Percentiles rank a stretch among this genome's conserved stretches.
Conservation (phyloP, 2,888 invertebrate genomes). For the Uloborus plumipes region DNA sequence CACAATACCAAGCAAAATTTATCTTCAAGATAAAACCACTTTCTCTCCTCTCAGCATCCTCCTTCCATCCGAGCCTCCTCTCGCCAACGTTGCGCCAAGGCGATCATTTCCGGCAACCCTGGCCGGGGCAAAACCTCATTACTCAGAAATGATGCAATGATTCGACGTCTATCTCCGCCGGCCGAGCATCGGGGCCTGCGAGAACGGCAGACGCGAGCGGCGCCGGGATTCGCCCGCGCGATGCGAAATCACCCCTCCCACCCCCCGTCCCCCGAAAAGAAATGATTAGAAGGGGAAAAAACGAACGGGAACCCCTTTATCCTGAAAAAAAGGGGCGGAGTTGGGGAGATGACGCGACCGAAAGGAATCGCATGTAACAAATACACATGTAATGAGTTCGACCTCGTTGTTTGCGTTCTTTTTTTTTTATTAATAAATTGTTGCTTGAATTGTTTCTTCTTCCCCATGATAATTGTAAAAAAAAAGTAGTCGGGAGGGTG, state of each 20-base stretch:
- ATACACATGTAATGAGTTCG: slow-evolving; percentile 23
- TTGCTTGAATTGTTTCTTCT: background rate
- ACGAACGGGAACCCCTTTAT: slow-evolving; percentile 23
- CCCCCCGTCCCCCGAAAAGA: slow-evolving; percentile 7
- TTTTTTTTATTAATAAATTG: slow-evolving; percentile 16
- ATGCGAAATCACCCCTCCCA: slow-evolving; percentile 17
- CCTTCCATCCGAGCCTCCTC: too few relatives aligned
- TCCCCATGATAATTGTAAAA: too few relatives aligned
- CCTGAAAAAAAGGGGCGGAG: slow-evolving; percentile 42
- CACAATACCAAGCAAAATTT: too few relatives aligned
- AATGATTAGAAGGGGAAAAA: slow-evolving; percentile 22
- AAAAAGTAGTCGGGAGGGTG: too few relatives aligned
- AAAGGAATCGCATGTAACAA: slow-evolving; percentile 18
- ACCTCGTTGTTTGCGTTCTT: slow-evolving; percentile 3
- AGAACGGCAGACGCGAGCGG: slow-evolving; percentile 16
- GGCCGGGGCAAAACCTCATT: slow-evolving; percentile 39
- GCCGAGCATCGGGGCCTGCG: slow-evolving; percentile 15
- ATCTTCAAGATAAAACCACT: too few relatives aligned
- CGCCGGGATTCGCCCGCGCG: slow-evolving; percentile 53
- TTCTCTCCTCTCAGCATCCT: too few relatives aligned
- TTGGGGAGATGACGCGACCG: slow-evolving; percentile 42
- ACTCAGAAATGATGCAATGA: slow-evolving; percentile 60
- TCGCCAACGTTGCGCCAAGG: slow-evolving; percentile 20
- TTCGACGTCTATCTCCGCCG: slow-evolving; percentile 45
- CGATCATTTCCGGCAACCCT: slow-evolving; percentile 31